phyloP scores from a whole-genome alignment of 2,888 invertebrate species.

The Drosophila macrospina region DNA sequence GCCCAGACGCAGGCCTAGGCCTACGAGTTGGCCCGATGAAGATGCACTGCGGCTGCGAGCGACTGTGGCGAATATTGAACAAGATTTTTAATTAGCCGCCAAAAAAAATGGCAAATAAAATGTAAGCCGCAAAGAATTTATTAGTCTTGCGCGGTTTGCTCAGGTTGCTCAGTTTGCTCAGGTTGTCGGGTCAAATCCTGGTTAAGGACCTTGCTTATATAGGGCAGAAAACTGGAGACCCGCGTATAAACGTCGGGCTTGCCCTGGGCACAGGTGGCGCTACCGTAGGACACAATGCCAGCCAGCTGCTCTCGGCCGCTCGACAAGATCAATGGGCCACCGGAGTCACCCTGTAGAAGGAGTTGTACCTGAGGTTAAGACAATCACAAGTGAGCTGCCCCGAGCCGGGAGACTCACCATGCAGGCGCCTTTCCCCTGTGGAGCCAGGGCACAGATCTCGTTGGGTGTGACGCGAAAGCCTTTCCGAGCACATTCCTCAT shows the following conservation, averaged over 20 bases:
- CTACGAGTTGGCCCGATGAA: constrained; percentile 38
- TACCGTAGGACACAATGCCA: constrained; percentile 84
- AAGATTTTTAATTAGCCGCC: constrained; percentile 79
- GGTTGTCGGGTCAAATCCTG: constrained; percentile 60
- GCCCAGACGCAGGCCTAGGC: constrained; percentile 22
- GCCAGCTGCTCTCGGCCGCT: constrained; percentile 70
- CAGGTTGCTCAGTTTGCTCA: constrained; percentile 31
- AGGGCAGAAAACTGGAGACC: constrained; percentile 82
- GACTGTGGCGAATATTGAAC: constrained; percentile 77
- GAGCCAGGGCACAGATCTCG: constrained; percentile 83
- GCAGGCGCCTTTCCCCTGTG: constrained; percentile 81
- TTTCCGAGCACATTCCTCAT: constrained; percentile 77
- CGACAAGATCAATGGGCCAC: constrained; percentile 83
- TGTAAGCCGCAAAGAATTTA: constrained; percentile 35
- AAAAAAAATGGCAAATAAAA: constrained; percentile 38
- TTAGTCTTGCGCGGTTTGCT: constrained; percentile 22
- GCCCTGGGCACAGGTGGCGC: constrained; percentile 79
- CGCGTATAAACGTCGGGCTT: constrained; percentile 84
- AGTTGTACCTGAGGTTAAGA: not conserved
- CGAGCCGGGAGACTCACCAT: constrained; percentile 69
- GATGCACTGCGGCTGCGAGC: constrained; percentile 39
- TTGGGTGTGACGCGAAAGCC: constrained; percentile 81
- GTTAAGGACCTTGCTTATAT: constrained; percentile 77
- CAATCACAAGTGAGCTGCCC: not conserved
- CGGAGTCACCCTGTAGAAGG: constrained; percentile 83